Conservation (phyloP, 2,113 vertebrate species). For the Spea multiplicata region DNA sequence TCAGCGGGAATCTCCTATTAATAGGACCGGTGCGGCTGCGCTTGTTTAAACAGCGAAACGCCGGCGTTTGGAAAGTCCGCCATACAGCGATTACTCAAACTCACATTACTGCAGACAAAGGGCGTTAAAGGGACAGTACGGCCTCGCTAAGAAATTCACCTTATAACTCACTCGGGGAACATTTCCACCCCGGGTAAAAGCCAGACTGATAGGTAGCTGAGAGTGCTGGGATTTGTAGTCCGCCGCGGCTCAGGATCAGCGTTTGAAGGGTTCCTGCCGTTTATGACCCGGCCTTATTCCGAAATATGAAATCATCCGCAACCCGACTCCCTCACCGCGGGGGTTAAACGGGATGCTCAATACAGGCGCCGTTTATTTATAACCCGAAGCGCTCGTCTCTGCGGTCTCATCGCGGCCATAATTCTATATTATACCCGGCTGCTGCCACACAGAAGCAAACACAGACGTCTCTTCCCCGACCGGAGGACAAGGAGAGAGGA, state of each 20-base stretch:
- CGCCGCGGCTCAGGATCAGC: too few relatives aligned
- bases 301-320: background rate
- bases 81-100: too few relatives aligned
- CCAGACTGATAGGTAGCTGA: too few relatives aligned
- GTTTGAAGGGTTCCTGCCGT: too few relatives aligned
- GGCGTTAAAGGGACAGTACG: too few relatives aligned
- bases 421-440: conserved; percentile 15
- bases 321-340: background rate
- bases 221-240: too few relatives aligned
- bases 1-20: background rate
- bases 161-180: too few relatives aligned
- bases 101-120: too few relatives aligned
- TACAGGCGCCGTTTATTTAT: conserved; percentile 13
- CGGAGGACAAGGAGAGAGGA: too few relatives aligned
- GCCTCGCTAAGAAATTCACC: too few relatives aligned
- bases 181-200: too few relatives aligned
- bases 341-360: conserved; percentile 1
- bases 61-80: too few relatives aligned
- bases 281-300: background rate
- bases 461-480: background rate
- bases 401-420: conserved; percentile 10
- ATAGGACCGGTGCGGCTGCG: background rate
- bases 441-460: conserved; percentile 4
- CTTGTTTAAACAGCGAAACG: background rate
- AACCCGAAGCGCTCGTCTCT: background rate